phyloP scores from a whole-genome alignment of 2,113 vertebrate genomes.

The Chaenocephalus aceratus region DNA sequence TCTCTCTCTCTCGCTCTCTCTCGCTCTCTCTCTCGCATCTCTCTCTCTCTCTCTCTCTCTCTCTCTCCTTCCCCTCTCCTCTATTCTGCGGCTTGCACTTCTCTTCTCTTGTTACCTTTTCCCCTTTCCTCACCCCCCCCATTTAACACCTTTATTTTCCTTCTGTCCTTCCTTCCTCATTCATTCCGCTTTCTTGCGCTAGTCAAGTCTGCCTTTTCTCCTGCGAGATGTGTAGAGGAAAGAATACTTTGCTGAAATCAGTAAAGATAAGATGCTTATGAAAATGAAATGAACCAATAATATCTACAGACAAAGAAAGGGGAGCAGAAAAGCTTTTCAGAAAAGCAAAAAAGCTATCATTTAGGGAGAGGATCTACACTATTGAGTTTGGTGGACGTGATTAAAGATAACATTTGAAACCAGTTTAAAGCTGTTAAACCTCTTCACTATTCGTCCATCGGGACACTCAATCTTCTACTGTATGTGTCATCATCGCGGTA shows the following conservation, averaged over 20 bases:
- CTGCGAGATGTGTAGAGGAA: background rate
- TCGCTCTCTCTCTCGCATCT: too few species aligned
- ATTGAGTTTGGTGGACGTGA: background rate
- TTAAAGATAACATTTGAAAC: background rate
- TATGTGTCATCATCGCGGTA: background rate
- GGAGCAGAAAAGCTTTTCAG: background rate
- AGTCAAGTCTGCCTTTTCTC: background rate
- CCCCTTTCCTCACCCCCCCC: conserved; percentile 4
- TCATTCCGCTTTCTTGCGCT: background rate
- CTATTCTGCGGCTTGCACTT: conserved; percentile 11
- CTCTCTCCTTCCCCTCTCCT: too few species aligned
- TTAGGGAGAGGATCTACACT: background rate
- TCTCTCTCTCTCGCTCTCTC: too few species aligned
- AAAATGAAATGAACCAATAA: conserved; percentile 7
- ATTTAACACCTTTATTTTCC: too few species aligned
- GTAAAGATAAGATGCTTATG: background rate
- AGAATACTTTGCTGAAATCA: background rate
- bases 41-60: too few species aligned
- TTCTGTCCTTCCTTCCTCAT: background rate
- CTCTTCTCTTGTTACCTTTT: conserved; percentile 44
- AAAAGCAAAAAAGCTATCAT: background rate
- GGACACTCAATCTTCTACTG: background rate
- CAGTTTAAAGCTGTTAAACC: background rate
- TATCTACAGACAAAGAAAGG: background rate
- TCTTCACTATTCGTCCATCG: background rate